Evolutionary conservation across 2,113 vertebrate species (phyloP).

Genomic region (Calypte anna): DNA sequence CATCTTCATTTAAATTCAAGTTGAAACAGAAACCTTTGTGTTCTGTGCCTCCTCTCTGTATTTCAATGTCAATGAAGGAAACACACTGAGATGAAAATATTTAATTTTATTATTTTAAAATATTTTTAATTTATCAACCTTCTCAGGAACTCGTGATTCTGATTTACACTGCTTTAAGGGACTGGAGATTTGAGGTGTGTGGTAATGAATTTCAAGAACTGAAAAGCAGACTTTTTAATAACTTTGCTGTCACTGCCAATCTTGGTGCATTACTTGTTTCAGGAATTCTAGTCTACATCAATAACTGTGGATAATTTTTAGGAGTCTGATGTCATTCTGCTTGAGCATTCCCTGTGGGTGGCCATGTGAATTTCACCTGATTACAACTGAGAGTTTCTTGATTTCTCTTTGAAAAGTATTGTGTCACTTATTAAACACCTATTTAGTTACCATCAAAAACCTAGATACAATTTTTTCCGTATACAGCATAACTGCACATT

Average conservation of each 20-base stretch:
- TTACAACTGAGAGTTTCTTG: background rate
- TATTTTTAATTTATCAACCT: background rate
- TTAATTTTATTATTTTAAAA: background rate
- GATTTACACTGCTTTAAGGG: background rate
- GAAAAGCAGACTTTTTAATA: background rate
- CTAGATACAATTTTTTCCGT: background rate
- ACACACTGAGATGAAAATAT: background rate
- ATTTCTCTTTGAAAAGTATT: background rate
- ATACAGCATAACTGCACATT: background rate
- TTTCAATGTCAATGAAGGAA: background rate
- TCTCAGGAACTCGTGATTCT: background rate
- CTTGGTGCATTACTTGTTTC: background rate
- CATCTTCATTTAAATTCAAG: background rate
- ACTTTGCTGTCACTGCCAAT: background rate
- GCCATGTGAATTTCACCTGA: background rate
- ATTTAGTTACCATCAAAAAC: background rate
- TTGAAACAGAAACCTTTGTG: background rate
- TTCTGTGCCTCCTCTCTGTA: background rate
- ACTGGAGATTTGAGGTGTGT: background rate
- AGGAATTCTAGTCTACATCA: background rate
- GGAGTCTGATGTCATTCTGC: background rate
- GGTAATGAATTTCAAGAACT: background rate
- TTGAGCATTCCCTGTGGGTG: background rate
- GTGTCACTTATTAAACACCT: background rate
- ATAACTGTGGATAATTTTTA: background rate